Conservation (phyloP, 2,797 vertebrate species). For the Delichon dasypus region DNA sequence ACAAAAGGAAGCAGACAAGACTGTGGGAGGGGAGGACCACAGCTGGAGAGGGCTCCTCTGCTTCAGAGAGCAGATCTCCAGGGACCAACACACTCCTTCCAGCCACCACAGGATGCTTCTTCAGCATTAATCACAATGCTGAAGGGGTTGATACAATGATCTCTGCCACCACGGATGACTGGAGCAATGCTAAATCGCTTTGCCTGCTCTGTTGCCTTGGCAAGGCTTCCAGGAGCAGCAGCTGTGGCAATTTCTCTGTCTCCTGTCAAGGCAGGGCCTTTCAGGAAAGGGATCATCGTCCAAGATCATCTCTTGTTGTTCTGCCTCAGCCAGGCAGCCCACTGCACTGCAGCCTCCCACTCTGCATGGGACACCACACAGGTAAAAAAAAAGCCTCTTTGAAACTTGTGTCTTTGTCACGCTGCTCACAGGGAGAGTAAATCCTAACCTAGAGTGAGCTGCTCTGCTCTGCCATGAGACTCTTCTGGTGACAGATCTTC, state of each 20-base stretch:
- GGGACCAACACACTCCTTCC: not conserved
- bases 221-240: conserved; percentile 21
- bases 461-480: fast-evolving
- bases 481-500: not conserved
- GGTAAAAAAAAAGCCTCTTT: not conserved
- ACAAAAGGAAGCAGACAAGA: fast-evolving
- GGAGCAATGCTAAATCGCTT: conserved; percentile 29
- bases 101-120: conserved; percentile 14
- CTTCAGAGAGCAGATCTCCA: not conserved
- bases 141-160: conserved; percentile 31
- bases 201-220: conserved; percentile 20
- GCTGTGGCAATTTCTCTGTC: conserved; percentile 41
- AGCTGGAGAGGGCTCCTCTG: conserved; percentile 14
- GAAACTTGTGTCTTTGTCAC: not conserved
- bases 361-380: fast-evolving
- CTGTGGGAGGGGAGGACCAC: not conserved
- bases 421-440: not conserved
- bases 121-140: conserved; percentile 18
- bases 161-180: conserved; percentile 44
- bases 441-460: not conserved
- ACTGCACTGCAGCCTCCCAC: not conserved
- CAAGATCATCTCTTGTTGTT: not conserved
- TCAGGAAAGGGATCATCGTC: not conserved
- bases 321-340: not conserved
- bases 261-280: not conserved